Conservation (phyloP, 2,113 vertebrate genomes). For the Eptatretus burgeri region DNA sequence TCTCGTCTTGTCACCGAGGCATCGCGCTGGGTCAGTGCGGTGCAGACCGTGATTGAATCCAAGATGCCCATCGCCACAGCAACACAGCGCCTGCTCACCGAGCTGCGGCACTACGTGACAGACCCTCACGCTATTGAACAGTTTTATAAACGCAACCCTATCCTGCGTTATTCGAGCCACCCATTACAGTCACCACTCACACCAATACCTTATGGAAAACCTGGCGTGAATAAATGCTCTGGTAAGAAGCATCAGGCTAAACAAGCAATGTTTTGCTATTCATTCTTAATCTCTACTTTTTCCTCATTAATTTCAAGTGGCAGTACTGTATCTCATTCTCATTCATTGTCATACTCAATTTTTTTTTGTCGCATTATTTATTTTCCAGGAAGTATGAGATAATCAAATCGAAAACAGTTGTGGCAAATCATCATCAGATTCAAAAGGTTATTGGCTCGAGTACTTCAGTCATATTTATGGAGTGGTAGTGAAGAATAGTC, state of each 20-base stretch:
- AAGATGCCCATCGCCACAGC: slow-evolving; percentile 62
- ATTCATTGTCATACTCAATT: no score
- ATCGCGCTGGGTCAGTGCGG: slow-evolving; percentile 50
- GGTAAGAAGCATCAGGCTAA: no score
- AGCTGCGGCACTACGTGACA: not conserved
- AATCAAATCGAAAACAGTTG: slow-evolving; percentile 25
- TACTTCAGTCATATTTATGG: no score
- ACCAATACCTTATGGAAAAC: not conserved
- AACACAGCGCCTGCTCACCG: slow-evolving; percentile 36
- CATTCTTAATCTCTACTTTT: no score
- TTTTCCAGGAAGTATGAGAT: slow-evolving; percentile 30
- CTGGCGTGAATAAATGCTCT: not conserved
- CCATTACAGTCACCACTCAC: not conserved
- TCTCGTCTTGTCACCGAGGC: slow-evolving; percentile 54
- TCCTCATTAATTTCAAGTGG: no score
- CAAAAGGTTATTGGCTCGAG: no score
- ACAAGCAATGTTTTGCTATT: no score
- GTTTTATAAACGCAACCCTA: not conserved
- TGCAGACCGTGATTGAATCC: slow-evolving; percentile 56
- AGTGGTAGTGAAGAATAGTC: no score
- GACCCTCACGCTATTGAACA: not conserved
- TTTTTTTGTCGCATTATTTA: no score
- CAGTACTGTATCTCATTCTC: no score
- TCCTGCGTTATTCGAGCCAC: slow-evolving; percentile 3
- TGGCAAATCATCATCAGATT: no score